A percentile compares a stretch with the other conserved stretches of the same genome.
These are phyloP conservation scores for Morpho achilles DNA, from an alignment of 2,888 invertebrate species.

Conservation along the genomic window DNA sequence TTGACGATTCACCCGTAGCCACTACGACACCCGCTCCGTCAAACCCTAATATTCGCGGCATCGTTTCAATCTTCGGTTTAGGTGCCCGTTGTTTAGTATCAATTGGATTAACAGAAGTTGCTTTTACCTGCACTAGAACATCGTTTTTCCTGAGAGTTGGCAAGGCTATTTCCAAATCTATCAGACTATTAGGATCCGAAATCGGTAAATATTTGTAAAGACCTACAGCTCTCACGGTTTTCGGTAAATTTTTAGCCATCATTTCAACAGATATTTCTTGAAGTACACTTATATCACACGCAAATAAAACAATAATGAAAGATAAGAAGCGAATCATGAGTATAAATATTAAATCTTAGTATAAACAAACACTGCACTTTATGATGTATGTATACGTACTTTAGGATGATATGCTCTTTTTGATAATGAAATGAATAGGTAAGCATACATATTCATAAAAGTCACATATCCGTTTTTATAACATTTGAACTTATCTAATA, in stretches of 20 bases:
- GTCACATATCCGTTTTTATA: too few relatives aligned
- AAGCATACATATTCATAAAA: too few relatives aligned
- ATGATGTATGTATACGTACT: too few relatives aligned
- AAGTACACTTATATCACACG: background rate
- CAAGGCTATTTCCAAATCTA: constrained; percentile 57
- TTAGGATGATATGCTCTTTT: too few relatives aligned
- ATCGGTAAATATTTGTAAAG: constrained; percentile 66
- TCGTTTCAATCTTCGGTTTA: constrained; percentile 47
- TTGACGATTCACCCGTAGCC: constrained; percentile 47
- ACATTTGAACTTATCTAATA: too few relatives aligned
- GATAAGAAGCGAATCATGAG: constrained; percentile 3
- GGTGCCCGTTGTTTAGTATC: constrained; percentile 62
- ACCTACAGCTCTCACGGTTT: constrained; percentile 65
- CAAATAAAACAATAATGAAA: constrained; percentile 3
- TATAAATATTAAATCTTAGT: background rate
- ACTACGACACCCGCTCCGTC: constrained; percentile 64
- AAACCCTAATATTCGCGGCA: constrained; percentile 59
- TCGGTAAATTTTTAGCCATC: constrained; percentile 41
- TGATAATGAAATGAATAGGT: too few relatives aligned
- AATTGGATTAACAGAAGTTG: constrained; percentile 62
- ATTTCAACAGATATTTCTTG: constrained; percentile 13
- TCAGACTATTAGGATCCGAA: constrained; percentile 49
- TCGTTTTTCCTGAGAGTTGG: constrained; percentile 49
- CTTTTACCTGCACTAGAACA: constrained; percentile 61
- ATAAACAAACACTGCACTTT: background rate